Evolutionary conservation across 2,113 vertebrate species (phyloP).

Genomic region (Pelobates fuscus): DNA sequence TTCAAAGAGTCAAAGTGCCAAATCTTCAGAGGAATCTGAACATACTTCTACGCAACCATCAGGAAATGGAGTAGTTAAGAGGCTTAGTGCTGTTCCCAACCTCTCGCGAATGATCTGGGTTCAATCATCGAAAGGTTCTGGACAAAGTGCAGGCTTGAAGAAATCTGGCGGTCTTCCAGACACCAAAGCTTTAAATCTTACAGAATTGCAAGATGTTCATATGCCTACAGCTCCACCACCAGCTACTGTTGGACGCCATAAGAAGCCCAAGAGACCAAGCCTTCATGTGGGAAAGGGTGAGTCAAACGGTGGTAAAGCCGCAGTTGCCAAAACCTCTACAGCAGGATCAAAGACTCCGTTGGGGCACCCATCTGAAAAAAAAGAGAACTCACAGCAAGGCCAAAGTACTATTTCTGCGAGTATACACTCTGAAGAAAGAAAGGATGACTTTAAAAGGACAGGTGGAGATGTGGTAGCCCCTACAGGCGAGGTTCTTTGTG

Average conservation of each 20-base stretch:
- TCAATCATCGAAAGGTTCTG: slow-evolving; percentile 79
- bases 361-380: slow-evolving; percentile 63
- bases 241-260: slow-evolving; percentile 65
- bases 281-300: slow-evolving; percentile 70
- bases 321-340: slow-evolving; percentile 42
- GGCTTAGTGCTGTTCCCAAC: slow-evolving; percentile 83
- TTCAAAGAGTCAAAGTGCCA: slow-evolving; percentile 80
- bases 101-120: slow-evolving; percentile 91
- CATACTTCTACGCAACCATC: slow-evolving; percentile 50
- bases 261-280: slow-evolving; percentile 86
- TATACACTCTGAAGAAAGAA: slow-evolving; percentile 66
- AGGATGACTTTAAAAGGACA: slow-evolving; percentile 33
- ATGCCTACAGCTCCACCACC: not conserved
- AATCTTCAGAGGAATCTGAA: slow-evolving; percentile 48
- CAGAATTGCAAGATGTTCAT: slow-evolving; percentile 8
- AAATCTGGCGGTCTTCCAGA: slow-evolving; percentile 58
- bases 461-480: slow-evolving; percentile 48
- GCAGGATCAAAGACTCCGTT: slow-evolving; percentile 62
- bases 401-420: slow-evolving; percentile 56
- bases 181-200: not conserved
- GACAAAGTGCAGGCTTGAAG: slow-evolving; percentile 56
- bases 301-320: accelerated
- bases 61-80: slow-evolving; percentile 78
- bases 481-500: slow-evolving; percentile 54
- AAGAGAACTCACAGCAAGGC: slow-evolving; percentile 67